Conservation (phyloP, 2,797 vertebrate genomes). For the Pangasius djambal region DNA sequence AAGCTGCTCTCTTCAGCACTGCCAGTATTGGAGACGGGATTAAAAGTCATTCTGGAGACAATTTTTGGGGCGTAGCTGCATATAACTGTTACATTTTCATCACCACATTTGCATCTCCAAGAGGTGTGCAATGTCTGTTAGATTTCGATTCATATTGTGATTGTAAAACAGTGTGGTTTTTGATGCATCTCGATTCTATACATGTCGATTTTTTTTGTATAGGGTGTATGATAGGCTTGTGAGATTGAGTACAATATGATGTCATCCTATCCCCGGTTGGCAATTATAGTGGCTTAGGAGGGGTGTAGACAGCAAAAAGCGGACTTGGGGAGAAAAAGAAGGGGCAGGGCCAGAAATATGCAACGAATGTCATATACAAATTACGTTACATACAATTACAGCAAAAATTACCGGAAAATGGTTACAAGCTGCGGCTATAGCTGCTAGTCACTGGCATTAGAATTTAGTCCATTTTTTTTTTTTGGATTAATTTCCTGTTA, state of each 20-base stretch:
- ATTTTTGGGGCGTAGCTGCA: background rate
- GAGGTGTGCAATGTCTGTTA: background rate
- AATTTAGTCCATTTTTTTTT: background rate
- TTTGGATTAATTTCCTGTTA: background rate
- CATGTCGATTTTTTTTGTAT: background rate
- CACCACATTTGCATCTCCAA: background rate
- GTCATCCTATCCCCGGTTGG: background rate
- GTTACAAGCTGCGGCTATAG: background rate
- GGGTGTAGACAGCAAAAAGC: background rate
- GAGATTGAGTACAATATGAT: background rate
- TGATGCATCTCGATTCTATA: background rate
- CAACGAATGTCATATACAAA: background rate
- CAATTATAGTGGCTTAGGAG: no score
- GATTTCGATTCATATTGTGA: background rate
- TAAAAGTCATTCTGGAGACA: slow-evolving; percentile 39
- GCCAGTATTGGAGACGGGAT: slow-evolving; percentile 35
- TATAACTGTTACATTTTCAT: background rate
- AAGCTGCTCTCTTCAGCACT: slow-evolving; percentile 23
- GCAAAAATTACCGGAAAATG: background rate
- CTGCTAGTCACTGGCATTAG: background rate
- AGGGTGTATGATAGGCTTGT: background rate
- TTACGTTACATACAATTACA: no score
- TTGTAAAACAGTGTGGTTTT: background rate
- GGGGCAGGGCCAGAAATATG: background rate
- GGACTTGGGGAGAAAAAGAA: background rate